A percentile compares a stretch with the other conserved stretches of the same genome.
Evolutionary conservation across 2,888 invertebrate genomes (phyloP).

Genomic region (Slavum lentiscoides): DNA sequence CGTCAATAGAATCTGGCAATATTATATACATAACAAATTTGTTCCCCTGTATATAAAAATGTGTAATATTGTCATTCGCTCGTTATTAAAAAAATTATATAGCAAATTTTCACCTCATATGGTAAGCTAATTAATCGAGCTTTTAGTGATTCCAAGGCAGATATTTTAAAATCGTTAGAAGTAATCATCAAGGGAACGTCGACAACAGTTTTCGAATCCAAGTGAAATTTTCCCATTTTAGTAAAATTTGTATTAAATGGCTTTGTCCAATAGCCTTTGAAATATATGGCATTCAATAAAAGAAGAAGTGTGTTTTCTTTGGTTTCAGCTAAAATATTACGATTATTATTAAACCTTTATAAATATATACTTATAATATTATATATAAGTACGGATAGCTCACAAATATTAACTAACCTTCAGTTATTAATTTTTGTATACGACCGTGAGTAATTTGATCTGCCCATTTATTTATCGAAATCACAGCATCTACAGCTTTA

Average conservation of each 20-base stretch:
- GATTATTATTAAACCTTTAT: background rate
- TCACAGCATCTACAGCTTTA: slow-evolving; percentile 64
- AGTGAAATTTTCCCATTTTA: slow-evolving; percentile 58
- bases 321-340: slow-evolving; percentile 61
- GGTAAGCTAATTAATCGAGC: slow-evolving; percentile 73
- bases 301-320: slow-evolving; percentile 67
- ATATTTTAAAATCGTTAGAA: slow-evolving; percentile 67
- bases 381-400: background rate
- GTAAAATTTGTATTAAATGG: slow-evolving; percentile 67
- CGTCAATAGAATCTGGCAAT: slow-evolving; percentile 69
- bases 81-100: background rate
- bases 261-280: slow-evolving; percentile 77
- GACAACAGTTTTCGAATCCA: slow-evolving; percentile 69
- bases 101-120: slow-evolving; percentile 67
- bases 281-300: slow-evolving; percentile 77
- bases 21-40: slow-evolving; percentile 76
- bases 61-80: too few relatives aligned
- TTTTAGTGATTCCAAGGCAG: slow-evolving; percentile 67
- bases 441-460: slow-evolving; percentile 51
- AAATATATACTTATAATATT: background rate
- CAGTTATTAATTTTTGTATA: slow-evolving; percentile 47
- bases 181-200: slow-evolving; percentile 72
- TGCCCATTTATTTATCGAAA: slow-evolving; percentile 80
- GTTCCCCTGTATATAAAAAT: slow-evolving; percentile 64
- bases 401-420: slow-evolving; percentile 28